Evolutionary conservation across 2,888 invertebrate species (phyloP).

Genomic region (Agonopterix subpropinquella): DNA sequence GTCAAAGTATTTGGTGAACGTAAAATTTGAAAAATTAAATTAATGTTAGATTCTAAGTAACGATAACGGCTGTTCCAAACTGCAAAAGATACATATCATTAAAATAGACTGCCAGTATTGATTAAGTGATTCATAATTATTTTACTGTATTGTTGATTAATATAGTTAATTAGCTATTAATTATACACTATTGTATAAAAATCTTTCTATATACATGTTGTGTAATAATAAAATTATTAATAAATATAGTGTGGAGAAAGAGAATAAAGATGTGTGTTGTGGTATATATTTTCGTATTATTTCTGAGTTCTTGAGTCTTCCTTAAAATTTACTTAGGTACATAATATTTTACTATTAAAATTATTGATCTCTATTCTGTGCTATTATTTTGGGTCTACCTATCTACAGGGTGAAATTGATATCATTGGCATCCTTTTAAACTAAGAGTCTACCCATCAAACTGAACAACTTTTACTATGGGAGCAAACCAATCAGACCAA

Average conservation of each 20-base stretch:
- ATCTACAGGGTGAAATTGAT: no score
- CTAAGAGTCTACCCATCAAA: no score
- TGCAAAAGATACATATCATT: constrained; percentile 75
- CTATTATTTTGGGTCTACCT: no score
- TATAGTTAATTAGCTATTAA: constrained; percentile 62
- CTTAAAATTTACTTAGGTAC: no score
- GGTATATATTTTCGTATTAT: constrained; percentile 19
- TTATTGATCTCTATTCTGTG: no score
- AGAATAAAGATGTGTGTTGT: constrained; percentile 72
- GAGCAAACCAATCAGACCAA: no score
- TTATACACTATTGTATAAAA: constrained; percentile 76
- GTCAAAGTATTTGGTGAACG: background rate
- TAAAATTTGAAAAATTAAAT: background rate
- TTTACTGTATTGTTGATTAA: constrained; percentile 71
- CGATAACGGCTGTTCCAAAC: constrained; percentile 68
- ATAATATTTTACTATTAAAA: no score
- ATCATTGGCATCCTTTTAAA: no score
- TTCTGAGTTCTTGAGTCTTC: no score
- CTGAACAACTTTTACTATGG: no score
- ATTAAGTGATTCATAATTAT: constrained; percentile 65
- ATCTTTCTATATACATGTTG: constrained; percentile 76
- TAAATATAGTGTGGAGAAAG: constrained; percentile 39
- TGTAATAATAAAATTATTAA: constrained; percentile 68
- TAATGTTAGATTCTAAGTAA: constrained; percentile 12
- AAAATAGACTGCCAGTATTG: constrained; percentile 71